Conservation (phyloP, 2,113 vertebrate genomes). For the Morone saxatilis region DNA sequence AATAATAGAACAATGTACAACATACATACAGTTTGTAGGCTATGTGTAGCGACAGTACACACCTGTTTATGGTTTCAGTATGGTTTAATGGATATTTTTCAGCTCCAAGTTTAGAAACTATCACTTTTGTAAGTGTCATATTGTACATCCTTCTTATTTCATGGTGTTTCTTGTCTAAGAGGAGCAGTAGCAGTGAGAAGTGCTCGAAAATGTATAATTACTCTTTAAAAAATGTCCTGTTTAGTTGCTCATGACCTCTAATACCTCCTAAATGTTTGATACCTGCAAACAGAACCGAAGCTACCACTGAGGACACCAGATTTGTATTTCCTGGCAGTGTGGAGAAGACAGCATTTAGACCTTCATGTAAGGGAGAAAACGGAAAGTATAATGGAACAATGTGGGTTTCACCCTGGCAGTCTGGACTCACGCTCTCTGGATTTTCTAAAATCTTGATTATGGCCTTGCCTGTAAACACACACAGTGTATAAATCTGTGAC, state of each 20-base stretch:
- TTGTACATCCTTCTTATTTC: background rate
- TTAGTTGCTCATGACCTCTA: background rate
- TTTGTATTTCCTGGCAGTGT: background rate
- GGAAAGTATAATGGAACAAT: too few species aligned
- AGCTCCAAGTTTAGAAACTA: background rate
- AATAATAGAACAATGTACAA: background rate
- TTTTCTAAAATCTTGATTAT: background rate
- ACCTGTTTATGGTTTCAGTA: background rate
- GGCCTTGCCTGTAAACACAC: background rate
- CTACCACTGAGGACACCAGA: background rate
- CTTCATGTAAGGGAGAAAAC: background rate
- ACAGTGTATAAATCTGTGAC: slow-evolving; percentile 15
- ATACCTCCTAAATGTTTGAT: background rate
- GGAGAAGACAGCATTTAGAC: background rate
- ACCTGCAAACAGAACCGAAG: background rate
- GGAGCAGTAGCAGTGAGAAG: background rate
- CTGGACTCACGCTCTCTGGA: background rate
- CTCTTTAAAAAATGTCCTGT: background rate
- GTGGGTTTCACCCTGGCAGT: background rate
- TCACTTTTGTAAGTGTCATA: background rate
- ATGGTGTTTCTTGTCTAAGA: background rate
- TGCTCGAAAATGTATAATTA: background rate
- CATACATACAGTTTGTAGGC: background rate
- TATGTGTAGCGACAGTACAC: background rate
- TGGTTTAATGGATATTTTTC: background rate